Evolutionary conservation across 2,888 invertebrate species (phyloP).

Genomic region (Dorcus parallelipipedus): DNA sequence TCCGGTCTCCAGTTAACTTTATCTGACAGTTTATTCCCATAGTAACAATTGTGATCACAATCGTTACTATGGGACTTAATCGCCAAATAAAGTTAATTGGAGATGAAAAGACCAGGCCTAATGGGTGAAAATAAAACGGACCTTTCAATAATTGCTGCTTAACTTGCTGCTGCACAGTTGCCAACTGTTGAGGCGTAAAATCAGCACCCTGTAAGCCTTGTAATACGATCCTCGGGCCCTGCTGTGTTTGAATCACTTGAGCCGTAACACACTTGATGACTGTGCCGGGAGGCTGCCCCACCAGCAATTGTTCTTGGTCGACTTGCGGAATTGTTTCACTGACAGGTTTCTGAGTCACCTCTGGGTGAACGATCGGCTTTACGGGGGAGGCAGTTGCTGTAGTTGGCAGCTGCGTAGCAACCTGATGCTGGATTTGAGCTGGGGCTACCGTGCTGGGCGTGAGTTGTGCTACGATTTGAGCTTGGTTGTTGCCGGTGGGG

Average conservation of each 20-base stretch:
- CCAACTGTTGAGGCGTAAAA: constrained; percentile 76
- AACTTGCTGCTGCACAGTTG: constrained; percentile 83
- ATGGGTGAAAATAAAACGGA: constrained; percentile 35
- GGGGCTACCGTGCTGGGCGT: constrained; percentile 45
- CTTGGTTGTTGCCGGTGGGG: constrained; percentile 73
- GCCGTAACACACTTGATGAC: constrained; percentile 85
- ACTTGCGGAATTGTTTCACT: constrained; percentile 23
- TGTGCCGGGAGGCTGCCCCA: constrained; percentile 80
- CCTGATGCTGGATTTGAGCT: constrained; percentile 17
- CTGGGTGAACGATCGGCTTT: constrained; percentile 22
- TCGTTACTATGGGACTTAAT: too few species aligned
- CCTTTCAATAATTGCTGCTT: constrained; percentile 85
- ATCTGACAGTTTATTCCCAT: too few species aligned
- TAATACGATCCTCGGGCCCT: constrained; percentile 81
- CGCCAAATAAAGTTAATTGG: too few species aligned
- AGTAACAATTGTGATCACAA: too few species aligned
- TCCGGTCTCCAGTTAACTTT: too few species aligned
- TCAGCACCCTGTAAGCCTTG: constrained; percentile 82
- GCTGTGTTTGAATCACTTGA: constrained; percentile 80
- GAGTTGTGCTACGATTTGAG: constrained; percentile 73
- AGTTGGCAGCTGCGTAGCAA: constrained; percentile 9
- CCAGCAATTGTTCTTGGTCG: constrained; percentile 61
- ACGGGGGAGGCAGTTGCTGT: constrained; percentile 18
- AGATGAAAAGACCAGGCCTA: too few species aligned
- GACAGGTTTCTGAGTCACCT: constrained; percentile 12